Percentiles rank a stretch among this genome's conserved stretches.
These are phyloP conservation scores for Abrostola tripartita DNA, from an alignment of 2,888 invertebrate genomes.

Conservation along the genomic window DNA sequence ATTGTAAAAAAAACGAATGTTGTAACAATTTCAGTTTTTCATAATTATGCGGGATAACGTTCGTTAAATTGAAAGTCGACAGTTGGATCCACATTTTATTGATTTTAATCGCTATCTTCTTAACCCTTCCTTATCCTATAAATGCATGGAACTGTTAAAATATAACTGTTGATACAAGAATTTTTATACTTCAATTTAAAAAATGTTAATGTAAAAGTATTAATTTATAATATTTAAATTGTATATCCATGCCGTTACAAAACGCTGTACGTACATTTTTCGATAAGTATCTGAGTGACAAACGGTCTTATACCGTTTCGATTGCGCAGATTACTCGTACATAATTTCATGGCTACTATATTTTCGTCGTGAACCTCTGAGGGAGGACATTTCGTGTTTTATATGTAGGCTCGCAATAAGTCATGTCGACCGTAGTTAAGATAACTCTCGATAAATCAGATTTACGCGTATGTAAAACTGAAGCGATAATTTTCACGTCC, in stretches of 20 bases:
- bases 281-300: constrained; percentile 36
- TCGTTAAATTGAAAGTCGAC: too few relatives aligned
- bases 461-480: constrained; percentile 70
- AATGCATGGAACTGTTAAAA: neutral
- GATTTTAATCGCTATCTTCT: too few relatives aligned
- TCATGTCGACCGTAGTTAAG: constrained; percentile 62
- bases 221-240: constrained; percentile 1
- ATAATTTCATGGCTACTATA: constrained; percentile 42
- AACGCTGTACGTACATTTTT: neutral
- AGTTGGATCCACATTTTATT: too few relatives aligned
- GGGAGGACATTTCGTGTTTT: constrained; percentile 61
- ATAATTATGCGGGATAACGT: too few relatives aligned
- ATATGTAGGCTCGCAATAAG: constrained; percentile 61
- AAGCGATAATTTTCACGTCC: constrained; percentile 68
- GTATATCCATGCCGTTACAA: constrained; percentile 2
- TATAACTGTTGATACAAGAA: neutral
- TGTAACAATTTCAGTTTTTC: too few relatives aligned
- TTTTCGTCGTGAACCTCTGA: constrained; percentile 57
- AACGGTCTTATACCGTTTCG: constrained; percentile 22
- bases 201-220: neutral
- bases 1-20: too few relatives aligned
- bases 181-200: neutral
- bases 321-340: constrained; percentile 36
- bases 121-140: too few relatives aligned
- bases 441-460: constrained; percentile 71